Base-by-base conservation (phyloP, 2,888 invertebrate genomes). In the Ametastegia equiseti region DNA sequence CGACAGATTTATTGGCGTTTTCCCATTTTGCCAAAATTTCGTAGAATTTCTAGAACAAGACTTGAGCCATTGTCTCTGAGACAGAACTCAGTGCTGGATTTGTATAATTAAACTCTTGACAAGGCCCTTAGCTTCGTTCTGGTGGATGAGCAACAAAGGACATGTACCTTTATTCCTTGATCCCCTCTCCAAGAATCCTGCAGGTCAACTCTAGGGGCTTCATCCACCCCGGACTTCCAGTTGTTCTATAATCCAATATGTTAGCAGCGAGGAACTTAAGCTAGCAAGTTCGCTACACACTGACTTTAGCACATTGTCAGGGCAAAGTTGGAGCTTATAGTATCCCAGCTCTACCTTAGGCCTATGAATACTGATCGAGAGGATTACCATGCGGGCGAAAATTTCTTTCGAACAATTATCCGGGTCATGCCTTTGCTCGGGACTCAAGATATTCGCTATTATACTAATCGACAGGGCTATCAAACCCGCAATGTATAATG, bases 51-150 rank as follows among this genome's bases (percentile, higher is more conserved):
- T 1, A 19, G 36, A 75, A 75, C 75, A 36, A 36, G n/a, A 36
- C 9, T 1, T 36, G 75, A 75, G 54, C 54, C 33, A 73, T 50
- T 73, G 50, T 36, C 23, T 30, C 50, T 33, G 27, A 45, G 15
- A 13, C 36, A 50, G 47, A 33, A 50, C 36, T 9, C 30, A 27
- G 36, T 75, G 54, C 33, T 19, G 75, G 75, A 75, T 36, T 50
- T 75, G 11, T 54, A 54, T 54, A 19, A 75, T 75, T 75, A 19
- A 36, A 75, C 50, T 54, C 23, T 75, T 36, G 75, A 45, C 13
- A 75, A n/a, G 54, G 54, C 75, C 73, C 33, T 54, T 23, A 3
- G 30, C 33, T 23, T 54, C 19, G 50, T 75, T 50, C 13, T 3
- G 36, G 33, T 75, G 50, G 36, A 36, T 23, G 36, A 45, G 36